phyloP scores from a whole-genome alignment of 2,113 vertebrate species.

The Apaloderma vittatum region DNA sequence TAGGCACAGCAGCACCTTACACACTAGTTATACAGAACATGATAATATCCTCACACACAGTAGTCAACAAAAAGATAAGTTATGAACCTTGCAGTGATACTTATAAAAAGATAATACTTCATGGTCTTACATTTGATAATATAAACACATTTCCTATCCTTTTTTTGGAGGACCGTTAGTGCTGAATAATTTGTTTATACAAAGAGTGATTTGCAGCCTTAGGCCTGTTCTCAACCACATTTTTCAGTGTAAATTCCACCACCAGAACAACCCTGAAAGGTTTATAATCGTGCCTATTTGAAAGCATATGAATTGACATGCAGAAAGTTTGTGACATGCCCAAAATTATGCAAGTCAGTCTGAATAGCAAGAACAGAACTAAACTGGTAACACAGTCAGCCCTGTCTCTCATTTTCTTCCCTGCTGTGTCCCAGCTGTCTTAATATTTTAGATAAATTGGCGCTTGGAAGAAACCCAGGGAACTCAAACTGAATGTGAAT shows the following conservation, averaged over 20 bases:
- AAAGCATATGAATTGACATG: neutral
- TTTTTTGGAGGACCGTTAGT: neutral
- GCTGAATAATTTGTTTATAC: neutral
- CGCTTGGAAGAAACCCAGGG: slow-evolving; percentile 8
- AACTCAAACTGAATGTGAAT: slow-evolving; percentile 9
- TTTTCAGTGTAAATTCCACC: neutral
- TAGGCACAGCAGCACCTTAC: slow-evolving; percentile 11
- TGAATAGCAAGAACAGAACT: slow-evolving; percentile 11
- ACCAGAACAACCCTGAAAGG: neutral
- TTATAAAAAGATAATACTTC: slow-evolving; percentile 42
- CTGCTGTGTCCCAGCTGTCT: slow-evolving; percentile 56
- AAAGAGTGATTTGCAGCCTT: neutral
- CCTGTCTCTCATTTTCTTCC: slow-evolving; percentile 47
- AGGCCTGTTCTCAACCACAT: neutral
- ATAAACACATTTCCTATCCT: neutral
- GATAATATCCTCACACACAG: slow-evolving; percentile 37
- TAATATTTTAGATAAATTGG: slow-evolving; percentile 57
- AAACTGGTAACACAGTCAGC: neutral
- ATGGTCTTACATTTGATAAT: neutral
- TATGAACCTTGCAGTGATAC: slow-evolving; percentile 21
- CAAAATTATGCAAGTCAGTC: neutral
- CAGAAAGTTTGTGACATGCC: slow-evolving; percentile 2
- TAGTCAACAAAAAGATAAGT: slow-evolving; percentile 30
- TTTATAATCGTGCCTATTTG: neutral
- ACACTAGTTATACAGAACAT: slow-evolving; percentile 31